Percentiles rank a stretch among this genome's conserved stretches.
phyloP scores from a whole-genome alignment of 2,888 invertebrate species.

The Lissocephala sabroskyi region DNA sequence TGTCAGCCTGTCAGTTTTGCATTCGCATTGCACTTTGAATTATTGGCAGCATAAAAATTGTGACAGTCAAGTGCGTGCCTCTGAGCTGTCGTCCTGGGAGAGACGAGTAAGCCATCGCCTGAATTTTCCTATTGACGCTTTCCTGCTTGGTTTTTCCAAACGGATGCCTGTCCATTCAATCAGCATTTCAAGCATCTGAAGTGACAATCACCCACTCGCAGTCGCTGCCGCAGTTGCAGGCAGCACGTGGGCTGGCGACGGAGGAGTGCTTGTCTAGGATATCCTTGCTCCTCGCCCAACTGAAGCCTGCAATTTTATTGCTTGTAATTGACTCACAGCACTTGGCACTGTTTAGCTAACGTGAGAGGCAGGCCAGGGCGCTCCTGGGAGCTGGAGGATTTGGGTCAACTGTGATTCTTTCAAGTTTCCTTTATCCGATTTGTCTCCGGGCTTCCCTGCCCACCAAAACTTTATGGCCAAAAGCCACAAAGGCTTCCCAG shows the following conservation, averaged over 20 bases:
- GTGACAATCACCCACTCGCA: constrained; percentile 53
- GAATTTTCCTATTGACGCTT: constrained; percentile 1
- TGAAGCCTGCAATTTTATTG: constrained; percentile 38
- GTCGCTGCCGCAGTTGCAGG: constrained; percentile 38
- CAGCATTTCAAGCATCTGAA: constrained; percentile 53
- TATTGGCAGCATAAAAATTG: constrained; percentile 56
- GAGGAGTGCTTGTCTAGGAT: too few relatives aligned
- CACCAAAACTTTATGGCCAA: constrained; percentile 52
- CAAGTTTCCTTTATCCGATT: too few relatives aligned
- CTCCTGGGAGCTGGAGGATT: background rate
- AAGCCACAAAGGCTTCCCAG: constrained; percentile 37
- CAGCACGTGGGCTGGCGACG: constrained; percentile 8
- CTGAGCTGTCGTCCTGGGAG: constrained; percentile 5
- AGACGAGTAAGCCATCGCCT: background rate
- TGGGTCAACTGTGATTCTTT: background rate
- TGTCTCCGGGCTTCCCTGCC: too few relatives aligned
- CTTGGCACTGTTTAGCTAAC: constrained; percentile 50
- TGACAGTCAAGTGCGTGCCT: constrained; percentile 58
- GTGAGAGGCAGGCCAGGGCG: constrained; percentile 3
- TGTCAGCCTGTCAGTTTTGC: constrained; percentile 47
- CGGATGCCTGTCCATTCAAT: constrained; percentile 61
- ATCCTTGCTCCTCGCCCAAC: too few relatives aligned
- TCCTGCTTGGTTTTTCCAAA: constrained; percentile 33
- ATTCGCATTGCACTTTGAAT: constrained; percentile 45
- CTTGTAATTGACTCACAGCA: constrained; percentile 56